Base-by-base conservation (phyloP, 2,113 vertebrate species). In the Zosterops hypoxanthus region DNA sequence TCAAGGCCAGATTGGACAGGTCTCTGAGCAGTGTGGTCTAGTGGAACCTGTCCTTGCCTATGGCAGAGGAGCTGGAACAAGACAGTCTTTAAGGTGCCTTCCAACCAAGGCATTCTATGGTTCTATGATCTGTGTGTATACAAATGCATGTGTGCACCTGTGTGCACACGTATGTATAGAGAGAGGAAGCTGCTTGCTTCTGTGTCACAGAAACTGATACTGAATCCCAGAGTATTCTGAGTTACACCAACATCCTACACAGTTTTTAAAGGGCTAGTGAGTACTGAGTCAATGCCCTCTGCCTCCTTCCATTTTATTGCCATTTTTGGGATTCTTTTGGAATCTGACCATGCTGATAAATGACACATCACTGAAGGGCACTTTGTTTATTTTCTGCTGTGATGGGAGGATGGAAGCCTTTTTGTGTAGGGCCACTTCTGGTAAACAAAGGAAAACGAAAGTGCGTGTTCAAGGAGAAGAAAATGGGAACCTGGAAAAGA, bases 401-500 rank as follows among this genome's bases (percentile, higher is more conserved):
- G 59, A 20, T 4, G 1, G 31, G 14, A 86, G 9, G 22, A 80
- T 26, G 1, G 3, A 73, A 76, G 18, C 4, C 26, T 44, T 68
- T 86, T 46, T 41, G 18, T 15, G 11, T 24, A 41, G 25, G 29
- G 21, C 8, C 72, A 17, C 41, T 79, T 61, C 60, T 55, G 63
- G n/a, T n/a, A 66, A 88, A 66, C 17, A 39, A 64, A 81, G 29
- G 57, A 25, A 56, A 72, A 49, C 26, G 55, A 84, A 87, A 26
- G 18, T 23, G 26, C 12, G 66, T 44, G 52, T 84, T 21, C 7
- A 2, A 34, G 41, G 21, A 63, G 36, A 14, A 57, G 12, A 21
- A 21, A 53, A 56, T 16, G 10, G 33, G 19, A 85, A 42, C 12
- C 20, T 0, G 0, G 46, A n/a, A 75, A 34, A 68, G 69, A 44